Evolutionary conservation across 2,113 vertebrate species (phyloP).

Genomic region (Melanotaenia duboulayi): DNA sequence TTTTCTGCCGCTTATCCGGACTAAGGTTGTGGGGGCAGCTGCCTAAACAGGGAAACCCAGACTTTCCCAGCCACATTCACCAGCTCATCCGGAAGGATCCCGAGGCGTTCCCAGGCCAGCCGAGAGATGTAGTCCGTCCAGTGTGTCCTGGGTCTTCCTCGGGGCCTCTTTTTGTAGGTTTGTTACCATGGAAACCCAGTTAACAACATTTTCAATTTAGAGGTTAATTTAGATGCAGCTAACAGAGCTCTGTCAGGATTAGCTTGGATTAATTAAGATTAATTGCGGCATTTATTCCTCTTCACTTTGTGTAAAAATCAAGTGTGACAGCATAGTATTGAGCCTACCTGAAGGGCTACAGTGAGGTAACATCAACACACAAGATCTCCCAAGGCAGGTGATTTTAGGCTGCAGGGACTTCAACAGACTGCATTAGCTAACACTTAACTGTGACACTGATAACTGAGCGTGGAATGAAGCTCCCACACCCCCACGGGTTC

Average conservation of each 20-base stretch:
- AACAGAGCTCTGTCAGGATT: constrained; percentile 67
- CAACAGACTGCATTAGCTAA: constrained; percentile 75
- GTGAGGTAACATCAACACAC: constrained; percentile 48
- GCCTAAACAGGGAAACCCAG: too few relatives aligned
- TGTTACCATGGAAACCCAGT: too few relatives aligned
- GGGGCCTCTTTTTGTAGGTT: too few relatives aligned
- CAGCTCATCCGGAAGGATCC: too few relatives aligned
- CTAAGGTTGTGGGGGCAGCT: too few relatives aligned
- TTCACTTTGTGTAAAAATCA: constrained; percentile 71
- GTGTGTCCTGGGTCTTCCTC: too few relatives aligned
- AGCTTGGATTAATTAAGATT: constrained; percentile 73
- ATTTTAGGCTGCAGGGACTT: constrained; percentile 66
- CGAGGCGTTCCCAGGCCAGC: too few relatives aligned
- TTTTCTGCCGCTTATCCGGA: too few relatives aligned
- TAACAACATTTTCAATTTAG: too few relatives aligned
- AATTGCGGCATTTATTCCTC: constrained; percentile 72
- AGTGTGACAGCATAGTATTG: constrained; percentile 69
- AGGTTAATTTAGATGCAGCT: constrained; percentile 57
- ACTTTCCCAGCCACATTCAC: too few relatives aligned
- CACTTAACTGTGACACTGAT: constrained; percentile 71
- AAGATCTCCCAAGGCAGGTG: constrained; percentile 62
- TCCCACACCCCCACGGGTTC: constrained; percentile 65
- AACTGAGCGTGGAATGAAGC: constrained; percentile 57
- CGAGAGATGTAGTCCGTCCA: too few relatives aligned
- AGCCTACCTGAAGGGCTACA: constrained; percentile 51